Percentiles rank a stretch among this genome's conserved stretches.
These are phyloP conservation scores for Solenodon paradoxus DNA, from an alignment of 2,113 vertebrate genomes.

Conservation along the genomic window DNA sequence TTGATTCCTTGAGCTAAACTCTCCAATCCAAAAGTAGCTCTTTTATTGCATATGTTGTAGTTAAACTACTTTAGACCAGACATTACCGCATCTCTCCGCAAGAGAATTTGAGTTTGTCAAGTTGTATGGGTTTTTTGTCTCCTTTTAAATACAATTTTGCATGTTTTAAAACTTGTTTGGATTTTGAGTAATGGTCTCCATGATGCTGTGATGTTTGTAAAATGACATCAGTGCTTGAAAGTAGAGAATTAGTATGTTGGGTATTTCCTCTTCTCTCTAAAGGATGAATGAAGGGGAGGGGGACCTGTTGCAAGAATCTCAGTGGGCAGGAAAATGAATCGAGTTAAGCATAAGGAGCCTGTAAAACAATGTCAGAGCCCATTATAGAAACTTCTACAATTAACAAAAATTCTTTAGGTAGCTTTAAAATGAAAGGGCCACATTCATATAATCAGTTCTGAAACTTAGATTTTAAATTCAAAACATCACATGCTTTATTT, in stretches of 20 bases:
- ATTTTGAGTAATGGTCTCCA: constrained; percentile 68
- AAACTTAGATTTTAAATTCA: constrained; percentile 18
- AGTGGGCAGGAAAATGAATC: neutral
- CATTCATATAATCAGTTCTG: neutral
- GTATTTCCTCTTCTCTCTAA: constrained; percentile 67
- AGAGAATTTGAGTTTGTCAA: constrained; percentile 26
- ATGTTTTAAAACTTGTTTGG: constrained; percentile 65
- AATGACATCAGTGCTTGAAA: constrained; percentile 60
- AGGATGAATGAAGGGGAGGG: neutral
- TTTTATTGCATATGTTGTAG: constrained; percentile 63
- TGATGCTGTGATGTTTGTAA: constrained; percentile 64
- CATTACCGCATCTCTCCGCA: constrained; percentile 49
- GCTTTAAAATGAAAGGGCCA: neutral
- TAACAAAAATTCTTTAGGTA: neutral
- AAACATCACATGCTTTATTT: neutral
- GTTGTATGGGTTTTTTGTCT: constrained; percentile 22
- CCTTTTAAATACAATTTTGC: neutral
- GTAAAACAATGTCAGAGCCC: neutral
- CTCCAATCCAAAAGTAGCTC: constrained; percentile 27
- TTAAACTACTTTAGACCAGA: constrained; percentile 41
- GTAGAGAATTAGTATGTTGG: constrained; percentile 37
- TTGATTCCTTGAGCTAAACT: constrained; percentile 1
- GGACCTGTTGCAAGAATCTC: neutral
- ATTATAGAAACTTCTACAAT: neutral
- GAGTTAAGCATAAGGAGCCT: neutral